Conservation (phyloP, 1,140 invertebrate genomes). For the Acromyrmex charruanus region DNA sequence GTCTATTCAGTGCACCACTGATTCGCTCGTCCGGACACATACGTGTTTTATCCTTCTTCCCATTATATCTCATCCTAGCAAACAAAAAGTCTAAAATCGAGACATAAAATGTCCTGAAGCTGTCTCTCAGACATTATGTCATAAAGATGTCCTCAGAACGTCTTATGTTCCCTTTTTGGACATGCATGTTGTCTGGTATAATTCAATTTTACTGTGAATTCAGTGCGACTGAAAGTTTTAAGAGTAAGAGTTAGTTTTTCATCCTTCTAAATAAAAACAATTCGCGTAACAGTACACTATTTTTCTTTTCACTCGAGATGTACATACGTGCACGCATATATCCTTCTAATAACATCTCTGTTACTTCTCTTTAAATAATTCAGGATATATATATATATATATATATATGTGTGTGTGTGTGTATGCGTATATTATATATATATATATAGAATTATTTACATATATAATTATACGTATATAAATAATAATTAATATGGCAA, state of each 20-base stretch:
- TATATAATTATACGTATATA: too few relatives aligned
- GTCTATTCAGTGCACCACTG: constrained; percentile 63
- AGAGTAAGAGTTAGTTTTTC: neutral
- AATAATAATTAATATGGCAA: constrained; percentile 63
- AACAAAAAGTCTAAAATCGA: too few relatives aligned
- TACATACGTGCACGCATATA: neutral
- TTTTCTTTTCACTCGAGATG: constrained; percentile 13
- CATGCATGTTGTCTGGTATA: neutral
- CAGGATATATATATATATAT: neutral
- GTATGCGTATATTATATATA: too few relatives aligned
- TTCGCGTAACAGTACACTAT: constrained; percentile 5
- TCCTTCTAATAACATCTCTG: constrained; percentile 24
- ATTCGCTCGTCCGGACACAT: constrained; percentile 22
- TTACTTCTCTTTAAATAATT: constrained; percentile 69
- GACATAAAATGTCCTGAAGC: too few relatives aligned
- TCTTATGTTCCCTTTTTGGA: too few relatives aligned
- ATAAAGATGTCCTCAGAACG: too few relatives aligned
- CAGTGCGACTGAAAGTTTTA: neutral
- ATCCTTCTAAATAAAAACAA: constrained; percentile 18
- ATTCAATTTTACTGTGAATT: constrained; percentile 39
- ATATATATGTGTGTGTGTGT: too few relatives aligned
- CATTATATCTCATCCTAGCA: neutral
- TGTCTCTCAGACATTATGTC: too few relatives aligned
- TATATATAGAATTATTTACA: too few relatives aligned
- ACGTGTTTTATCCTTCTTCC: constrained; percentile 10